Evolutionary conservation across 2,888 invertebrate genomes (phyloP), one percentile per base, ranked within the genome.

Genomic region (Eurois occulta): DNA sequence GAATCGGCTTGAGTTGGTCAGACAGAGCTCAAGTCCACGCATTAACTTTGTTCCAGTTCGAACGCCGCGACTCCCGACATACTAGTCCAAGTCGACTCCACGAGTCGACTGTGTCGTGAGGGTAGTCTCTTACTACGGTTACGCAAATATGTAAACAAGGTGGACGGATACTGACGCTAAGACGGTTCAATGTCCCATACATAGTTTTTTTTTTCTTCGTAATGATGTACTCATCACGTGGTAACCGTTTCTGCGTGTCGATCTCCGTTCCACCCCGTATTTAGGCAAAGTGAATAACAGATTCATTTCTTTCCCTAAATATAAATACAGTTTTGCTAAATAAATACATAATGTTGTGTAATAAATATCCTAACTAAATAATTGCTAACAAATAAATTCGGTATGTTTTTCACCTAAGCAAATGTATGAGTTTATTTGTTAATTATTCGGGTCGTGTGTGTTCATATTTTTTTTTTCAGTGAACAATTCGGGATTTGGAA

Each of bases 331-430:
- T 73, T 69, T 73, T 75, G 48, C 38, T 48, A 70, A 75, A 75
- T 72, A 75, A 84, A 84, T 48, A 81, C n/a, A 43, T 77, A 35
- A 72, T 58, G 41, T 75, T 58, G 41, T 75, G 32, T 62, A 41
- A 10, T 69, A 69, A 75, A 78, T 67, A 79, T 65, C 77, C 75
- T 80, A 77, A 81, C 69, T 64, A 86, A 87, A 82, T 77, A 83
- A 80, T 60, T 55, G 18, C 62, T 65, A 66, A 60, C 32, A 72
- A 77, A 76, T 38, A 75, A 6, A 60, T 68, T 78, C 6, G 2
- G 66, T 77, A 32, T 16, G 58, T 65, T 83, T 75, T 62, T 58
- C 46, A 62, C 55, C 79, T 77, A 75, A 79, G 32, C 64, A 86
- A 83, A 83, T 83, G n/a, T 72, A 62, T 64, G 38, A 35, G 41